Base-by-base conservation (phyloP, 2,888 invertebrate genomes). In the Epinotia nisella region DNA sequence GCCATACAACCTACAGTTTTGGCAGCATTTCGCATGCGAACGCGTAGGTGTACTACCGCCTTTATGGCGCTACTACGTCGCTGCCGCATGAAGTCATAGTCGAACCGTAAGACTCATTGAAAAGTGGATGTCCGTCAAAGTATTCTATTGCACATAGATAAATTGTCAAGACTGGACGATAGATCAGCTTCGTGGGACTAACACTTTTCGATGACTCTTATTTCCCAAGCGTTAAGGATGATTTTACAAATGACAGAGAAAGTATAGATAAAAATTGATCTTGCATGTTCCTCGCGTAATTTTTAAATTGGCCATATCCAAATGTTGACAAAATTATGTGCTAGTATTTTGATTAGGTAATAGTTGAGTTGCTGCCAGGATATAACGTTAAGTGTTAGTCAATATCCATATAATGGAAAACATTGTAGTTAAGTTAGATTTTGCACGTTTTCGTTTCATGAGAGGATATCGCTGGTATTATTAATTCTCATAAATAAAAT, bases 321-420 rank as follows among this genome's bases (percentile, higher is more conserved):
- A 29, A 65, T 75, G 76, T 81, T 83, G 76, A 73, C 74, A 75
- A 78, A 79, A 78, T 78, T 80, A 69, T 69, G 64, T 45, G 15
- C 51, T 69, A 74, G 76, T 81, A 74, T 79, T 79, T 79, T 83
- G 79, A 78, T 80, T 83, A 83, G 78, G 71, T 80, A 77, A 80
- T 76, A 77, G 78, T 82, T 81, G 82, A 78, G 81, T 83, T 83
- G 81, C 81, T 84, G 80, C 81, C 83, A 79, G 75, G 76, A 75
- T 75, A 78, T 78, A 75, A 76, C 75, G 81, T 79, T 86, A 85
- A 83, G 80, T 83, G 76, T 86, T 85, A 82, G 80, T 80, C 75
- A 77, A 80, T 78, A 78, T 90, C 90, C 90, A 91, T 91, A 49
- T 82, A 87, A 91, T 91, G 91, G 90, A 87, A 84, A 78, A 80